Base-by-base conservation (phyloP, 2,113 vertebrate genomes). In the Tympanuchus pallidicinctus region DNA sequence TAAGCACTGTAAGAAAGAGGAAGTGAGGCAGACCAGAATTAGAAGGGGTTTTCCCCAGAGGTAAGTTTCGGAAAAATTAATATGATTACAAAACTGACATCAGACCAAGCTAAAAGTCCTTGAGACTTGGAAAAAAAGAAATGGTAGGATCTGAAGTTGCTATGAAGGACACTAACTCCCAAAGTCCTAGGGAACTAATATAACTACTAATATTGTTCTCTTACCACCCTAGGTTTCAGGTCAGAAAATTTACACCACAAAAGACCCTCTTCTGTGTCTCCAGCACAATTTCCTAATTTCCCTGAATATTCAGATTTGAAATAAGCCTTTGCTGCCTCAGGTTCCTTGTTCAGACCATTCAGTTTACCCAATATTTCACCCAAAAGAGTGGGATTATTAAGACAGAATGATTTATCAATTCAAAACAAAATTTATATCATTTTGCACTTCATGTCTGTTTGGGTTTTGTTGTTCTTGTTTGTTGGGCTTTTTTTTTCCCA, bases 21-120 rank as follows among this genome's bases (percentile, higher is more conserved):
- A 96, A 90, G 27, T 42, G 24, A 73, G 25, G 43, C 19, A 85
- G 47, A 76, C 24, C 34, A 85, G 71, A 93, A 75, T 79, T 91
- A 89, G 70, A 94, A 75, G 10, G 25, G 34, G 8, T 21, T 92
- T 94, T 82, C 59, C 57, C 11, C 70, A 82, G 25, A 27, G 3
- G 4, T 54, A n/a, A 48, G 5, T 56, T 72, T 13, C 52, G 81
- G 40, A 71, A 84, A 59, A 77, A 22, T 9, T 45, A 82, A 24
- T 50, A 67, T 32, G 74, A 10, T 54, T 61, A 47, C 10, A 79
- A 79, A 94, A 42, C 3, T 50, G 20, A 1, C 10, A 8, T 5
- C 27, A 75, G 27, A 8, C 8, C 13, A 87, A 67, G 40, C 6
- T 54, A 63, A 61, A 89, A 73, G 24, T 10, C 70, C 11, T 7